Base-by-base conservation (phyloP, 2,113 vertebrate species). In the Podocnemis expansa region DNA sequence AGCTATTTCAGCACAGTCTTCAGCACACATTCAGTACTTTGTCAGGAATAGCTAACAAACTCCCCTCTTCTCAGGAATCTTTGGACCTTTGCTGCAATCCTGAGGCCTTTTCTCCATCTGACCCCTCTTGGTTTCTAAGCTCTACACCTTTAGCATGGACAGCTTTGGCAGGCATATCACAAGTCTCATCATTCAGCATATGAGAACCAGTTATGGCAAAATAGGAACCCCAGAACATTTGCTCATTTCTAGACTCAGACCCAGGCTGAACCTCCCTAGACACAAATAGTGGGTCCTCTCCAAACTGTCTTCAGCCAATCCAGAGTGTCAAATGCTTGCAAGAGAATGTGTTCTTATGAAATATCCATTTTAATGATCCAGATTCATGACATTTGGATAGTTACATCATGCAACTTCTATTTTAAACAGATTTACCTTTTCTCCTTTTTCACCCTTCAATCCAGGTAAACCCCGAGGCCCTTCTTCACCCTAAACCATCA, bases 381-480 rank as follows among this genome's bases (percentile, higher is more conserved):
- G 85, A 86, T 6, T 87, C 8, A 5, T 22, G 19, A 84, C 52
- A 10, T 78, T 75, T 60, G 55, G 25, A 79, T 7, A 14, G 2
- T 7, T 1, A 38, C 84, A 83, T 38, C 80, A 84, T 63, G 29
- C 29, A 63, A 16, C 29, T 34, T 8, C 41, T 54, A 43, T 45
- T 84, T 43, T 43, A 58, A 85, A 49, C 1, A 1, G 27, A 76
- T 78, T 98, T 97, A 99, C 99, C 98, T 98, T 99, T 97, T 99
- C 98, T 97, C 99, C 99, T 96, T 98, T 98, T 49, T 97, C 98
- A 67, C 98, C 99, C 96, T 95, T 97, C 84, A 97, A 80, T 88
- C 99, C 99, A 96, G 97, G 95, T 94, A 98, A 97, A 31, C 99
- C 99, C 21, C 97, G 95, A 3, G 82, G 80, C 27, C 99, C 99